Conservation (phyloP, 2,113 vertebrate species). For the Lycocorax pyrrhopterus region DNA sequence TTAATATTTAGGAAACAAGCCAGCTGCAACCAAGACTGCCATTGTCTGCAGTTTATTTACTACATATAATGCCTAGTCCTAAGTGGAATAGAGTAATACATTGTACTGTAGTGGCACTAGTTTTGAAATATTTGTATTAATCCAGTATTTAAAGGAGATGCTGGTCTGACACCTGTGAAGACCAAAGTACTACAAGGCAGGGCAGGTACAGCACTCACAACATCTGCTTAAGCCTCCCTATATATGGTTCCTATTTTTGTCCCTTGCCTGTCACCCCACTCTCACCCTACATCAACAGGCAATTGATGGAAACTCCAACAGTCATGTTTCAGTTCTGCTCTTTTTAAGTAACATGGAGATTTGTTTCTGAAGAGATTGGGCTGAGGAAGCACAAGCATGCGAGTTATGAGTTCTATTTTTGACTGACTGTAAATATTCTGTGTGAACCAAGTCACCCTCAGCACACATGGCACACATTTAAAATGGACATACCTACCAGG, state of each 20-base stretch:
- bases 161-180: background rate
- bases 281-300: background rate
- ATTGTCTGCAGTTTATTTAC: constrained; percentile 19
- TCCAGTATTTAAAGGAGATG: background rate
- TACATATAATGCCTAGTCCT: background rate
- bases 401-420: constrained; percentile 65
- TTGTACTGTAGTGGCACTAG: background rate
- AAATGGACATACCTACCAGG: constrained; percentile 3
- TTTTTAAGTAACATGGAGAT: background rate
- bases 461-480: constrained; percentile 9
- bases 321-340: background rate
- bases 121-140: background rate
- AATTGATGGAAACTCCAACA: background rate
- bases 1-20: constrained; percentile 75
- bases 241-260: background rate
- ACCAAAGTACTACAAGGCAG: background rate
- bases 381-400: constrained; percentile 41
- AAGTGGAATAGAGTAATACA: background rate
- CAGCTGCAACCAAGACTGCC: constrained; percentile 22
- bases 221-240: background rate
- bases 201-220: background rate
- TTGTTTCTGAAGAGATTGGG: constrained; percentile 4
- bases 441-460: constrained; percentile 55
- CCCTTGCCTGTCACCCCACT: background rate
- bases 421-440: constrained; percentile 34